Evolutionary conservation across 1,140 invertebrate species (phyloP).

Genomic region (Manduca sexta): DNA sequence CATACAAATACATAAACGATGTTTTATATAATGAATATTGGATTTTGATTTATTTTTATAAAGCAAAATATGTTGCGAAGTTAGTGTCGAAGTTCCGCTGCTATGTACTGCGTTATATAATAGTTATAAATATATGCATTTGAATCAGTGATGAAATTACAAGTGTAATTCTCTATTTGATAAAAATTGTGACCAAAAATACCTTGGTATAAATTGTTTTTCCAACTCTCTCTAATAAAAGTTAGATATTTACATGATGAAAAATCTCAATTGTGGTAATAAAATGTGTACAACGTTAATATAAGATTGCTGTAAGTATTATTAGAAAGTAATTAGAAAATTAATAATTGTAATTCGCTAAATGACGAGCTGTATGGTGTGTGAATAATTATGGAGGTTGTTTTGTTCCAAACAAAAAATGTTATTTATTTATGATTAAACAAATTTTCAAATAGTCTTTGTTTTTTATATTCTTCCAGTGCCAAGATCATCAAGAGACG

Average conservation of each 20-base stretch:
- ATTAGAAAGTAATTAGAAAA: conserved; percentile 69
- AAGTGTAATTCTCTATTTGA: too few species aligned
- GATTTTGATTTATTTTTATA: too few species aligned
- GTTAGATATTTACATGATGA: conserved; percentile 58
- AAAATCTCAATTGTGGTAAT: conserved; percentile 72
- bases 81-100: neutral
- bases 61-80: too few species aligned
- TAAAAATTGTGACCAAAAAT: conserved; percentile 30
- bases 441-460: conserved; percentile 60
- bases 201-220: too few species aligned
- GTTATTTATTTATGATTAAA: conserved; percentile 74
- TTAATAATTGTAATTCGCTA: conserved; percentile 68
- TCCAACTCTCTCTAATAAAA: conserved; percentile 63
- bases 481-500: too few species aligned
- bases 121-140: too few species aligned
- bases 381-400: conserved; percentile 70
- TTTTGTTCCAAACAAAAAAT: conserved; percentile 72
- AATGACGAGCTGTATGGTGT: conserved; percentile 66
- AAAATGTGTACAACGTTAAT: conserved; percentile 67
- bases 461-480: too few species aligned
- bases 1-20: too few species aligned
- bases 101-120: too few species aligned
- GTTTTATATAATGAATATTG: too few species aligned
- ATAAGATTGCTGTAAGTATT: conserved; percentile 71
- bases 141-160: too few species aligned